Percentiles rank a stretch among this genome's conserved stretches.
Conservation (phyloP, 2,888 invertebrate species). For the Phyllotreta striolata region DNA sequence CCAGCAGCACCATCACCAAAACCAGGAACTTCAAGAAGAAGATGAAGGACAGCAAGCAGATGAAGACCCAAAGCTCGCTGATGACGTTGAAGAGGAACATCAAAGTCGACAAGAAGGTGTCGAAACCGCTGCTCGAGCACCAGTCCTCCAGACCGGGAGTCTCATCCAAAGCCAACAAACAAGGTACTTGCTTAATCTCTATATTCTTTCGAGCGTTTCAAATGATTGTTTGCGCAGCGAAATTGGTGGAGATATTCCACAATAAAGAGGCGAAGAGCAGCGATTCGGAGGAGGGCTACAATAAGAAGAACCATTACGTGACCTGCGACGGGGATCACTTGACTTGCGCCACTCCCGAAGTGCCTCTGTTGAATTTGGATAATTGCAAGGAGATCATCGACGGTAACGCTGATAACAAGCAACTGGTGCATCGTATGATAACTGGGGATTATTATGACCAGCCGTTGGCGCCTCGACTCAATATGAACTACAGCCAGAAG, state of each 20-base stretch:
- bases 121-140: background rate
- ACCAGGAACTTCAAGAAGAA: slow-evolving; percentile 6
- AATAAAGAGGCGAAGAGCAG: slow-evolving; percentile 56
- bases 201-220: no score
- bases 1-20: slow-evolving; percentile 3
- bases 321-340: slow-evolving; percentile 13
- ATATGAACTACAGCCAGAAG: slow-evolving; percentile 45
- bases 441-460: slow-evolving; percentile 41
- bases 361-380: slow-evolving; percentile 16
- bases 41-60: slow-evolving; percentile 15
- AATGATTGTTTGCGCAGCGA: slow-evolving; percentile 36
- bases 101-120: slow-evolving; percentile 22
- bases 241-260: slow-evolving; percentile 60
- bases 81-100: slow-evolving; percentile 8
- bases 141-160: background rate
- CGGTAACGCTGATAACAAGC: slow-evolving; percentile 4
- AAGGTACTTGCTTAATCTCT: background rate
- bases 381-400: background rate
- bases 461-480: slow-evolving; percentile 45
- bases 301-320: slow-evolving; percentile 26
- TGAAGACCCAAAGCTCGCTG: slow-evolving; percentile 10
- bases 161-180: background rate
- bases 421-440: slow-evolving; percentile 10
- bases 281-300: slow-evolving; percentile 55
- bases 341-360: slow-evolving; percentile 13